Percentiles rank a stretch among this genome's conserved stretches.
Conservation (phyloP, 2,888 invertebrate species). For the Euplagia quadripunctaria region DNA sequence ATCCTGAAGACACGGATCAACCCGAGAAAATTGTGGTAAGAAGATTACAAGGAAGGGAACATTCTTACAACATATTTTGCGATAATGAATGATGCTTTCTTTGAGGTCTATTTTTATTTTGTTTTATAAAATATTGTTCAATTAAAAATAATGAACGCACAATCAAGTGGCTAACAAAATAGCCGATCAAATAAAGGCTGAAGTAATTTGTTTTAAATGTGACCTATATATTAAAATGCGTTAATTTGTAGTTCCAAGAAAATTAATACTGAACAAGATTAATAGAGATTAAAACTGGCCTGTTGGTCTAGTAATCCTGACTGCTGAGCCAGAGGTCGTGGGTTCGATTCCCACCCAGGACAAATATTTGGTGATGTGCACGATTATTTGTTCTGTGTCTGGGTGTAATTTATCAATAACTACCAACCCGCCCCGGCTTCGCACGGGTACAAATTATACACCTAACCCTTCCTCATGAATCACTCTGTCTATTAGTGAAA, state of each 20-base stretch:
- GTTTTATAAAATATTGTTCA: not conserved
- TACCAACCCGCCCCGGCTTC: no score
- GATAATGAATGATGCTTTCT: not conserved
- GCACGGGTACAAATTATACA: no score
- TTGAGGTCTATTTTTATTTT: not conserved
- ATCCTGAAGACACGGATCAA: not conserved
- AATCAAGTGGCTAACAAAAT: not conserved
- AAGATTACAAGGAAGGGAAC: conserved; percentile 1
- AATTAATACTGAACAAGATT: no score
- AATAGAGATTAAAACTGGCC: no score
- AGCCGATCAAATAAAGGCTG: not conserved
- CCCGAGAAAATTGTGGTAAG: not conserved
- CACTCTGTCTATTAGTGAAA: no score
- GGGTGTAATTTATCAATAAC: no score
- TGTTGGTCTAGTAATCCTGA: no score
- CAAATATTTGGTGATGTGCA: no score
- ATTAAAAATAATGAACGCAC: conserved; percentile 4
- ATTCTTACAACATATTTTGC: not conserved
- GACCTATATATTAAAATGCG: not conserved
- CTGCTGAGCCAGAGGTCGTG: no score
- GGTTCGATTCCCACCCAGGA: no score
- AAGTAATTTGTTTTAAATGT: not conserved
- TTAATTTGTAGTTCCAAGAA: not conserved
- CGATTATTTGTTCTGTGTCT: no score
- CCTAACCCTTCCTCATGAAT: no score